Base-by-base conservation (phyloP, 2,113 vertebrate species). In the Neodon shergylaensis region DNA sequence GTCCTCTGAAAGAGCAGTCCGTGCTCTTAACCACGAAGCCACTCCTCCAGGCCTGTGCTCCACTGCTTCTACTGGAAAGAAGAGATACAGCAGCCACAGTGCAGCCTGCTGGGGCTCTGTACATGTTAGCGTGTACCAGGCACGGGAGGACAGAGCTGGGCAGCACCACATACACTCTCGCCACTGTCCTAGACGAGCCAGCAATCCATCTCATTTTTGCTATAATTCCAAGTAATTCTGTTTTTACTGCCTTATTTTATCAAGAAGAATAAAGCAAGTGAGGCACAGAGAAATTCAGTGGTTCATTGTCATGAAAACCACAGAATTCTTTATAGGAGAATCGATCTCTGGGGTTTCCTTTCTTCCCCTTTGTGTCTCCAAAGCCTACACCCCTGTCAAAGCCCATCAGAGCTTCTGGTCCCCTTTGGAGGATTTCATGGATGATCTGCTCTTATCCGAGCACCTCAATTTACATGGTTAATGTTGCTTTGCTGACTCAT, bases 181-280 rank as follows among this genome's bases (percentile, higher is more conserved):
- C 28, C 21, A 47, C 58, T 52, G 8, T 44, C 83, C 65, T 85
- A 61, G 44, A 24, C 77, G 14, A 81, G 3, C 26, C 24, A 72
- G n/a, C 77, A 85, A 63, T 87, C 83, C 44, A 84, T 66, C 74
- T 88, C 47, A 79, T 65, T 63, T 93, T 82, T 3, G 85, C 7
- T 76, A 7, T 47, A 73, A 54, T 54, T 26, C 54, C 19, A 22
- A 68, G 63, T 52, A 76, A 33, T 26, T 88, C 54, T 87, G 81
- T n/a, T 87, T 58, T 82, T 70, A 44, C 61, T 52, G 66, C 22
- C n/a, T 36, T n/a, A 79, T 84, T 96, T 94, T 66, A 81, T 61
- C n/a, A 83, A 86, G 12, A 72, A 79, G 36, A 96, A 44, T 21
- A 96, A 94, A 86, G 39, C 78, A 95, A 95, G 24, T 7, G 83